phyloP scores from a whole-genome alignment of 2,113 vertebrate genomes.

The Aptenodytes forsteri region DNA sequence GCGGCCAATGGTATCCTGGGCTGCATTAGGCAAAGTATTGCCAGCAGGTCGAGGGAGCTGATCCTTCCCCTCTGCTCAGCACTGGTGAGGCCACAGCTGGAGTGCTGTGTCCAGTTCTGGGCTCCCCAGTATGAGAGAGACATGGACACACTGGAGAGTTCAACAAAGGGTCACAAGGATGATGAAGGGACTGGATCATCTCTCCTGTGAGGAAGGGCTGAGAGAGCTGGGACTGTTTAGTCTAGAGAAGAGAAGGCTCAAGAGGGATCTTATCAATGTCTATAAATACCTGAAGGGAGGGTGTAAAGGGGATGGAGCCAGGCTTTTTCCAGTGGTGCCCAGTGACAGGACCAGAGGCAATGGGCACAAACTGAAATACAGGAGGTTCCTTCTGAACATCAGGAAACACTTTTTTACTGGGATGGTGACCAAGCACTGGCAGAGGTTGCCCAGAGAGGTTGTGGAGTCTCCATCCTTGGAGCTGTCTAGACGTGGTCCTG shows the following conservation, averaged over 20 bases:
- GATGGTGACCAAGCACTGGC: background rate
- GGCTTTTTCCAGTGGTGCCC: background rate
- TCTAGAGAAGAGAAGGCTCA: background rate
- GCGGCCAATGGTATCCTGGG: background rate
- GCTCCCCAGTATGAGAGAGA: background rate
- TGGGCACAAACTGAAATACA: background rate
- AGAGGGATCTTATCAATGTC: too few relatives aligned
- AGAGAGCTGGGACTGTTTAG: background rate
- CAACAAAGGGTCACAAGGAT: background rate
- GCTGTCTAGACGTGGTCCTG: background rate
- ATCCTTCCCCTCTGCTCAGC: background rate
- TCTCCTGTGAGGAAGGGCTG: background rate
- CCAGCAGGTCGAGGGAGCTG: background rate
- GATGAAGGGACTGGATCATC: background rate
- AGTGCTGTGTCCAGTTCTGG: background rate
- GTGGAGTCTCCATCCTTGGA: background rate
- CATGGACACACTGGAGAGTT: background rate
- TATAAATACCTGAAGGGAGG: background rate
- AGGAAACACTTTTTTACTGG: background rate
- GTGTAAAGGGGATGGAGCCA: background rate
- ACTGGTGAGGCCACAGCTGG: background rate
- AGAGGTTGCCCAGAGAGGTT: background rate
- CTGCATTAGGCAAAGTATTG: background rate
- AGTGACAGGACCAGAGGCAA: background rate
- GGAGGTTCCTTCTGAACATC: background rate